phyloP scores from a whole-genome alignment of 2,888 invertebrate genomes.

The Allophyes oxyacanthae region DNA sequence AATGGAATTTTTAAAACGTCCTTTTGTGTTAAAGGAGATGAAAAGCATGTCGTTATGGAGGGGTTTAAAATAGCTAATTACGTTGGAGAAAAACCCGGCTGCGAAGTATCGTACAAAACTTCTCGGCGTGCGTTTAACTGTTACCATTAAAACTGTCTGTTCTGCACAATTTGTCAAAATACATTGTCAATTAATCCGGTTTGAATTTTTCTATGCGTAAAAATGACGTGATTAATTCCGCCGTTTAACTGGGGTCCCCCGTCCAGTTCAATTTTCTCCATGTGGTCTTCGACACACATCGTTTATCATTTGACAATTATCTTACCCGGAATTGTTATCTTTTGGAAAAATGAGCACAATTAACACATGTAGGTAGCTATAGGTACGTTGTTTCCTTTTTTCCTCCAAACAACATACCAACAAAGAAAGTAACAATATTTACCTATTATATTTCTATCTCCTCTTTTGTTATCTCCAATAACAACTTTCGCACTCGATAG shows the following conservation, averaged over 20 bases:
- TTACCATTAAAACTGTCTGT: slow-evolving; percentile 62
- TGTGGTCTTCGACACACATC: slow-evolving; percentile 9
- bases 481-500: slow-evolving; percentile 5
- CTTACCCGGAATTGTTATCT: not conserved
- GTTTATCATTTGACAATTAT: slow-evolving; percentile 24
- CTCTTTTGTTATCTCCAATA: too few relatives aligned
- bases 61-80: slow-evolving; percentile 76
- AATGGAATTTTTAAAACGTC: slow-evolving; percentile 68
- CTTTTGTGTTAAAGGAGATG: slow-evolving; percentile 68
- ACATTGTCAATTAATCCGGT: not conserved
- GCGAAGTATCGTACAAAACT: slow-evolving; percentile 63
- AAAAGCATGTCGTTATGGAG: slow-evolving; percentile 71
- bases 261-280: slow-evolving; percentile 15
- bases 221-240: slow-evolving; percentile 14
- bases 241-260: slow-evolving; percentile 1
- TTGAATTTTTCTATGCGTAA: too few relatives aligned
- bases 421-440: too few relatives aligned
- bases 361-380: too few relatives aligned
- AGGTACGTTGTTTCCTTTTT: too few relatives aligned
- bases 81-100: slow-evolving; percentile 65
- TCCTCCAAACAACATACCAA: too few relatives aligned
- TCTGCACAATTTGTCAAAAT: slow-evolving; percentile 3
- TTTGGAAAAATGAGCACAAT: too few relatives aligned
- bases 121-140: slow-evolving; percentile 66
- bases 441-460: too few relatives aligned